Evolutionary conservation across 2,888 invertebrate genomes (phyloP), one percentile per base, ranked within the genome.

Genomic region (Sarcophaga subvicina): DNA sequence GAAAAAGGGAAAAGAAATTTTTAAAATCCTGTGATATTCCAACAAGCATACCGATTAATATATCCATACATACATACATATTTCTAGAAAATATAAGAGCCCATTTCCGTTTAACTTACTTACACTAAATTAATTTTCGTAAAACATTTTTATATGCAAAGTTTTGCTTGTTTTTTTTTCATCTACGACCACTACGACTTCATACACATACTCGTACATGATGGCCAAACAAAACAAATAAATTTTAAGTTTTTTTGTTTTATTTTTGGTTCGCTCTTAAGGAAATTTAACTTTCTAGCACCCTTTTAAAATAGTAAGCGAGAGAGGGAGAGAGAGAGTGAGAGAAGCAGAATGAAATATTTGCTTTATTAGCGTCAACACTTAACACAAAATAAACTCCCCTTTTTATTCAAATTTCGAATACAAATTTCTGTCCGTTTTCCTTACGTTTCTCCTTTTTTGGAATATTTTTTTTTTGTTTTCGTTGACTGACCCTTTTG

Each of bases 351-450:
- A 78, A 84, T 79, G 84, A 87, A 78, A 87, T 84, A 84, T 84
- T 54, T 82, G 84, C 81, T 84, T 87, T 84, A 87, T 87, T 87
- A 87, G 87, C 87, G 84, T 87, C 87, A 87, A 87, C 87, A 87
- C 84, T 87, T 87, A 82, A 81, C 84, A 84, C 70, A 84, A 84
- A 79, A 84, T 84, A 59, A 8, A 45, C 67, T 47, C 64, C 75
- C 75, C 80, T 71, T 70, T 81, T 20, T 49, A 2, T 49, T 49
- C 0, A 64, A 37, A 66, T 45, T 71, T 83, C 78, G 25, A 70
- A 76, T 63, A 63, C 10, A 73, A 63, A 76, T 83, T 37, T 62
- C 10, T 66, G 49, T 14, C 49, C 49, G 3, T 66, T 83, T 83
- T 73, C 62, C 14, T 17, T 47, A 20, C 22, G 37, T 37, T 63